Evolutionary conservation across 2,888 invertebrate genomes (phyloP).

Genomic region (Dicyrtomina minuta): DNA sequence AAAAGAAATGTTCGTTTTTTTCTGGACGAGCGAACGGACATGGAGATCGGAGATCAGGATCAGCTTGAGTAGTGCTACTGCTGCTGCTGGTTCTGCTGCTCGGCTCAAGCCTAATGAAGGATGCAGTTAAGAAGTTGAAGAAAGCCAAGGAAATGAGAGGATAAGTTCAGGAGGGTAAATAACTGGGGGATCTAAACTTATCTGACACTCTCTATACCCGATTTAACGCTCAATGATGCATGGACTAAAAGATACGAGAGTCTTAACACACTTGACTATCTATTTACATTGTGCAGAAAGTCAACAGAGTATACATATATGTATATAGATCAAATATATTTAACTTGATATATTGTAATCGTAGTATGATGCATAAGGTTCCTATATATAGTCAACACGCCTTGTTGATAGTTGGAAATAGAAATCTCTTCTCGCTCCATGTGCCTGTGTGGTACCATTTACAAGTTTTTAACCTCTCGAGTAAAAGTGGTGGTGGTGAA

Average conservation of each 20-base stretch:
- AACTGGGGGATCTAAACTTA: constrained; percentile 49
- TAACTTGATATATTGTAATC: too few relatives aligned
- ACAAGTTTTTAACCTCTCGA: too few relatives aligned
- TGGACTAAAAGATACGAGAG: constrained; percentile 38
- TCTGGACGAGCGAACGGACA: not conserved
- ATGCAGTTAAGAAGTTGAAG: too few relatives aligned
- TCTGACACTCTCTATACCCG: constrained; percentile 52
- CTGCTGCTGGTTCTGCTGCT: not conserved
- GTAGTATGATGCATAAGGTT: too few relatives aligned
- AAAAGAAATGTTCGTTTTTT: not conserved
- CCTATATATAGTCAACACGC: too few relatives aligned
- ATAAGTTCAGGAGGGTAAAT: constrained; percentile 42
- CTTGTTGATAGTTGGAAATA: too few relatives aligned
- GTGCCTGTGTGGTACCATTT: too few relatives aligned
- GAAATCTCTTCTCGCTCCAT: too few relatives aligned
- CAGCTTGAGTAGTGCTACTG: not conserved
- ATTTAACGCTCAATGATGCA: constrained; percentile 53
- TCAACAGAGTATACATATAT: not conserved
- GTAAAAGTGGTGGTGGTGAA: too few relatives aligned
- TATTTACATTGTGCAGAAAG: constrained; percentile 1
- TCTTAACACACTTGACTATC: constrained; percentile 5
- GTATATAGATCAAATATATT: not conserved
- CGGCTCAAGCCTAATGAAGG: not conserved
- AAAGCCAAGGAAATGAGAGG: constrained; percentile 36
- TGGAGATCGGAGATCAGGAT: too few relatives aligned